A percentile compares a stretch with the other conserved stretches of the same genome.
These are phyloP conservation scores for Heteromyza rotundicornis DNA, from an alignment of 2,888 invertebrate genomes.

Conservation along the genomic window DNA sequence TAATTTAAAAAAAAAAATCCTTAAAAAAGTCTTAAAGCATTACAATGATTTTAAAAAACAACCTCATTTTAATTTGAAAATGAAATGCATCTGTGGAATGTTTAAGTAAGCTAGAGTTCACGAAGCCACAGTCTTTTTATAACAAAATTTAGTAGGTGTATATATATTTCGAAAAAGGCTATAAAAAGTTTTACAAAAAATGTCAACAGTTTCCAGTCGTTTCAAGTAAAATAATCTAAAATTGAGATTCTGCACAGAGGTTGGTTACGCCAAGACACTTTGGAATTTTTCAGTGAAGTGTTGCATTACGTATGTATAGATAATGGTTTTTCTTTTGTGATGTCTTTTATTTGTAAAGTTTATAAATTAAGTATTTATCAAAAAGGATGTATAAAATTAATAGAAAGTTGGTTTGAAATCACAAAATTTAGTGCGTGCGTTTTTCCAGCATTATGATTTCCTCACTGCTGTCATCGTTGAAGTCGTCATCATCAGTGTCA, in stretches of 20 bases:
- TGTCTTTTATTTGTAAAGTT: neutral
- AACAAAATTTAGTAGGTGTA: neutral
- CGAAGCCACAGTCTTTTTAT: neutral
- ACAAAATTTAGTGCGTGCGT: conserved; percentile 32
- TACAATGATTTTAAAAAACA: no score
- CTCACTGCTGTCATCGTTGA: conserved; percentile 51
- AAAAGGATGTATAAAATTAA: neutral
- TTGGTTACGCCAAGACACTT: neutral
- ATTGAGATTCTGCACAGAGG: neutral
- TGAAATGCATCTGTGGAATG: no score
- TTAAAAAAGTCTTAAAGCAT: no score
- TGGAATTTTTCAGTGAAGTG: neutral
- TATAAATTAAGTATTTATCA: neutral
- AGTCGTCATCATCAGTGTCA: conserved; percentile 64
- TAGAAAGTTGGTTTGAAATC: conserved; percentile 5
- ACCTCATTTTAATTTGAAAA: no score
- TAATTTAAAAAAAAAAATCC: no score
- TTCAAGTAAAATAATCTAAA: neutral
- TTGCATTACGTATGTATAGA: neutral
- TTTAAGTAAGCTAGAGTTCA: no score
- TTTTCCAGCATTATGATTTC: conserved; percentile 55
- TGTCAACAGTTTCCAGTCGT: no score
- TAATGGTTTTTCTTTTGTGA: neutral
- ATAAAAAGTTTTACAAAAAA: neutral
- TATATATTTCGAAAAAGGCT: neutral